Percentiles rank a stretch among this genome's conserved stretches.
phyloP scores from a whole-genome alignment of 2,113 vertebrate species.

The Hippocampus abdominalis region DNA sequence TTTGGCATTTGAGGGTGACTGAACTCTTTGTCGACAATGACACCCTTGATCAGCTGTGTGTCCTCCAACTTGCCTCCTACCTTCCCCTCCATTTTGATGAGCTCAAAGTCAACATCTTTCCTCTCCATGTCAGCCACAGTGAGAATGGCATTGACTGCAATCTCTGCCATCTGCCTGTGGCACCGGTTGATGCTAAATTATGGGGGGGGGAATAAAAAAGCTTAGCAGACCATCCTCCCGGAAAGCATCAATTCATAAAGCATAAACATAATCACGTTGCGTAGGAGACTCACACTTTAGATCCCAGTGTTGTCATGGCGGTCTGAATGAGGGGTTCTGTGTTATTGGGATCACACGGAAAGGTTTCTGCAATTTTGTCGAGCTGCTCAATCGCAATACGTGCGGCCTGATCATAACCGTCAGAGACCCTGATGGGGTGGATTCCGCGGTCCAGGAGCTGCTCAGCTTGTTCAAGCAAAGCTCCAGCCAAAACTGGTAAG shows the following conservation, averaged over 20 bases:
- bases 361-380: constrained; percentile 89
- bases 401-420: constrained; percentile 93
- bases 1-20: constrained; percentile 99
- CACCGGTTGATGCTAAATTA: constrained; percentile 89
- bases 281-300: constrained; percentile 86
- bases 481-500: constrained; percentile 85
- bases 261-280: neutral
- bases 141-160: constrained; percentile 90
- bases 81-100: constrained; percentile 98
- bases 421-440: constrained; percentile 93
- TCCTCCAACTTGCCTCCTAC: constrained; percentile 96
- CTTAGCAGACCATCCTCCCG: neutral
- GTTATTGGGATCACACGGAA: constrained; percentile 82
- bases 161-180: constrained; percentile 97
- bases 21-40: constrained; percentile 97
- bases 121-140: constrained; percentile 96
- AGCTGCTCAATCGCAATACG: constrained; percentile 84
- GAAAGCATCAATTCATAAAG: neutral
- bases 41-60: constrained; percentile 92
- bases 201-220: neutral
- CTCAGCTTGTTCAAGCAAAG: constrained; percentile 90
- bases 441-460: constrained; percentile 91
- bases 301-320: constrained; percentile 94
- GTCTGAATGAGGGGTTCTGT: constrained; percentile 91
- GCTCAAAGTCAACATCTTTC: constrained; percentile 96